These are phyloP conservation scores for Glandiceps talaboti DNA, from an alignment of 53 echinoderm and acorn worm genomes.

Conservation along the genomic window DNA sequence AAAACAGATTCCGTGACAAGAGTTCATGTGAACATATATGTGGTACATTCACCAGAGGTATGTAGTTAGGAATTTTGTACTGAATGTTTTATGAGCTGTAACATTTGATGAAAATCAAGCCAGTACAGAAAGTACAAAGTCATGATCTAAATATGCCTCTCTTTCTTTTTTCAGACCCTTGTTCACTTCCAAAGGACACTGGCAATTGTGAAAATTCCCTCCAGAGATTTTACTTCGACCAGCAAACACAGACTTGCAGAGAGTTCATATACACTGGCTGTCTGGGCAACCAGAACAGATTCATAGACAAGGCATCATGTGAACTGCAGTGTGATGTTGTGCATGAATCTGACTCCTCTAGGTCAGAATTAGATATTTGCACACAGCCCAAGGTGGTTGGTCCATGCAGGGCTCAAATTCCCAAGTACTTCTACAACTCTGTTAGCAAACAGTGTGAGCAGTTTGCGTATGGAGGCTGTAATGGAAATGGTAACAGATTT, in stretches of 20 bases:
- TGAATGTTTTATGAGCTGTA: no score
- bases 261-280: slow-evolving; percentile 82
- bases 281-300: slow-evolving; percentile 80
- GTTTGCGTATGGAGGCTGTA: slow-evolving; percentile 23
- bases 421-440: slow-evolving; percentile 1
- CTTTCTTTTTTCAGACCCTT: slow-evolving; percentile 86
- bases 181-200: slow-evolving; percentile 35
- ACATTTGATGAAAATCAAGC: no score
- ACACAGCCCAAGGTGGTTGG: neutral
- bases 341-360: neutral
- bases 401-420: neutral
- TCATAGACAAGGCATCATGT: slow-evolving; percentile 19
- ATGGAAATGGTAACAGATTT: slow-evolving; percentile 19
- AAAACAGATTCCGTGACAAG: slow-evolving; percentile 57
- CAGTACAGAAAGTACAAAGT: no score
- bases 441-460: slow-evolving; percentile 9
- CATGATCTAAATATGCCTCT: no score
- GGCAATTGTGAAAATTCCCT: slow-evolving; percentile 50
- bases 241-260: slow-evolving; percentile 44
- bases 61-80: no score
- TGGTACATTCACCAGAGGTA: slow-evolving; percentile 37
- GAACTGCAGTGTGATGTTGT: slow-evolving; percentile 22
- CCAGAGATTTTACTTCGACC: slow-evolving; percentile 50
- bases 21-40: slow-evolving; percentile 65
- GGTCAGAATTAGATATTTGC: neutral